Conservation (phyloP, 2,888 invertebrate genomes). For the Suillia variegata region DNA sequence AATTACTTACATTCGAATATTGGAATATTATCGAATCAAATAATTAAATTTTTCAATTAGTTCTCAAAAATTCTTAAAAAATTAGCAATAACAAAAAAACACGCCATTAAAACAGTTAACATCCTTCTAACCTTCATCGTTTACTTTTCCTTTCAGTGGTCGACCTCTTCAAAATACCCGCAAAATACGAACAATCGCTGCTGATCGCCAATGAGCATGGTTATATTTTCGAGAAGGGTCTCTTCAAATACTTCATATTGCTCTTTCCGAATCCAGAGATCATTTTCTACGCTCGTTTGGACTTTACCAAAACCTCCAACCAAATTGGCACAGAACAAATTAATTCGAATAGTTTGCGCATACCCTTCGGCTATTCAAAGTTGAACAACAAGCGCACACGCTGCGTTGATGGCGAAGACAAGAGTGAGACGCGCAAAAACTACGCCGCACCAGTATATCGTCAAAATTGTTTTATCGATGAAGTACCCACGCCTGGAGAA, state of each 20-base stretch:
- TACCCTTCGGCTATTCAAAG: constrained; percentile 17
- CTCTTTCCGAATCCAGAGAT: constrained; percentile 52
- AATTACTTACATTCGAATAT: too few species aligned
- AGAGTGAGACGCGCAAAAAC: constrained; percentile 13
- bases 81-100: too few species aligned
- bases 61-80: too few species aligned
- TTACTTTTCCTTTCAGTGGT: constrained; percentile 34
- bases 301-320: constrained; percentile 29
- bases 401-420: too few species aligned
- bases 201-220: constrained; percentile 47
- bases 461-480: constrained; percentile 56
- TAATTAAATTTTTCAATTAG: too few species aligned
- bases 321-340: neutral
- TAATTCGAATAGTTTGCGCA: neutral
- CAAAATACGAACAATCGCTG: constrained; percentile 35
- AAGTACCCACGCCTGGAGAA: constrained; percentile 29
- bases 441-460: constrained; percentile 46
- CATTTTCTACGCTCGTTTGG: constrained; percentile 46
- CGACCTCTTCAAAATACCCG: constrained; percentile 38
- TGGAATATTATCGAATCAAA: too few species aligned
- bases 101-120: too few species aligned
- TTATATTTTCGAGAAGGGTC: constrained; percentile 44
- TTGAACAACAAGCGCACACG: constrained; percentile 24
- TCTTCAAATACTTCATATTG: constrained; percentile 50
- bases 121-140: too few species aligned